Percentiles rank a stretch among this genome's conserved stretches.
phyloP scores from a whole-genome alignment of 2,797 vertebrate genomes.

The Melopsittacus undulatus region DNA sequence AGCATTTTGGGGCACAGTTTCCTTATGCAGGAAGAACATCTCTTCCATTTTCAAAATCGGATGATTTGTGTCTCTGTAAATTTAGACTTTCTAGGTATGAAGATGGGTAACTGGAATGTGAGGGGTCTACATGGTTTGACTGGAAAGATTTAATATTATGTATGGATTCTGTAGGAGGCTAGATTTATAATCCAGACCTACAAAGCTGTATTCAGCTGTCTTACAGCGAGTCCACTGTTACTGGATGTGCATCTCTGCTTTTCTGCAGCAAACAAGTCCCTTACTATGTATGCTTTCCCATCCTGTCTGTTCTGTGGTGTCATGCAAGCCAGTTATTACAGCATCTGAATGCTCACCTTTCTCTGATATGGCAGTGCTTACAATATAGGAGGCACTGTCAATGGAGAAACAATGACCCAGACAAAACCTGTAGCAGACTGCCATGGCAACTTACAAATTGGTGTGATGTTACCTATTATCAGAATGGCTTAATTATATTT shows the following conservation, averaged over 20 bases:
- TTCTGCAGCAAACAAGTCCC: not conserved
- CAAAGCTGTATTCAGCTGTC: not conserved
- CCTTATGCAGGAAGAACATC: not conserved
- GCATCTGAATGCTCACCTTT: not conserved
- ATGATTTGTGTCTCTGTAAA: not conserved
- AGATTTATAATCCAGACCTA: not conserved
- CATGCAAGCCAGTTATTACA: not conserved
- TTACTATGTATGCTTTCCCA: not conserved
- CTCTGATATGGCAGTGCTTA: not conserved
- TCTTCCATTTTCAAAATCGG: not conserved
- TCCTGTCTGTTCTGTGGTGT: not conserved
- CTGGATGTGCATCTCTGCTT: not conserved
- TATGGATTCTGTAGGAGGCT: not conserved
- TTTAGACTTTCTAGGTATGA: not conserved
- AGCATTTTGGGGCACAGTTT: not conserved
- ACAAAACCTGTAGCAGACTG: not conserved
- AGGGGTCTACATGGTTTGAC: not conserved
- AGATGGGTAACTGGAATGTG: not conserved
- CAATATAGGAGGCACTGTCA: not conserved
- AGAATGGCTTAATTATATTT: not conserved
- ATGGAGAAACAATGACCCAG: not conserved
- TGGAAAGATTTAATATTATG: not conserved
- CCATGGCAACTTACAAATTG: not conserved
- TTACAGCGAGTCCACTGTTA: not conserved
- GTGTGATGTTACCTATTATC: not conserved